Conservation (phyloP, 2,888 invertebrate genomes). For the Antheraea assamensis region DNA sequence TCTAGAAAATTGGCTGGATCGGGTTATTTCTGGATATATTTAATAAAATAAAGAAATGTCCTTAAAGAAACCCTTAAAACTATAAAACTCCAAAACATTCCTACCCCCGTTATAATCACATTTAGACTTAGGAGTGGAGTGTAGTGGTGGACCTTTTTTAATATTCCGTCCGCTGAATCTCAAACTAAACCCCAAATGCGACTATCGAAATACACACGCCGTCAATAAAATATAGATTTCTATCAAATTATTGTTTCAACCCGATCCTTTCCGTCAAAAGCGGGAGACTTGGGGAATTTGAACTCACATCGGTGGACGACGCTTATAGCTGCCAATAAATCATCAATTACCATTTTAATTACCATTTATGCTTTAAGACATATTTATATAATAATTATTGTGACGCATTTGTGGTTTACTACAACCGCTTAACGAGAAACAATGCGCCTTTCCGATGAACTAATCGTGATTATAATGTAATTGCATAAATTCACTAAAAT, state of each 20-base stretch:
- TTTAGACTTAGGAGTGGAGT: too few relatives aligned
- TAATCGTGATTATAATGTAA: not conserved
- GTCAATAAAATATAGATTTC: not conserved
- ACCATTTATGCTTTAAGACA: not conserved
- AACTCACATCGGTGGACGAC: not conserved
- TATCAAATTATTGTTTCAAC: not conserved
- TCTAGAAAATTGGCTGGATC: too few relatives aligned
- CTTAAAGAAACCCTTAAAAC: too few relatives aligned
- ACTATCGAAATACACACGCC: not conserved
- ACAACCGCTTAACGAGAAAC: not conserved
- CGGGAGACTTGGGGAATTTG: not conserved
- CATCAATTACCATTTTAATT: not conserved
- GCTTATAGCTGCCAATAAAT: not conserved
- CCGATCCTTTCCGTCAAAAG: not conserved
- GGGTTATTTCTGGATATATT: too few relatives aligned
- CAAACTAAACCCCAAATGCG: not conserved
- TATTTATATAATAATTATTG: not conserved
- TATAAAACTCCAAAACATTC: too few relatives aligned
- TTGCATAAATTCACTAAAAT: constrained; percentile 1
- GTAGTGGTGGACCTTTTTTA: too few relatives aligned
- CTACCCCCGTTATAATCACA: too few relatives aligned
- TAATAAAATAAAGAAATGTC: too few relatives aligned
- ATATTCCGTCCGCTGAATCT: too few relatives aligned
- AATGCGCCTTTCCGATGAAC: not conserved
- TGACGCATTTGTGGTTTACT: not conserved